Conservation (phyloP, 2,113 vertebrate species). For the Empidonax alnorum region DNA sequence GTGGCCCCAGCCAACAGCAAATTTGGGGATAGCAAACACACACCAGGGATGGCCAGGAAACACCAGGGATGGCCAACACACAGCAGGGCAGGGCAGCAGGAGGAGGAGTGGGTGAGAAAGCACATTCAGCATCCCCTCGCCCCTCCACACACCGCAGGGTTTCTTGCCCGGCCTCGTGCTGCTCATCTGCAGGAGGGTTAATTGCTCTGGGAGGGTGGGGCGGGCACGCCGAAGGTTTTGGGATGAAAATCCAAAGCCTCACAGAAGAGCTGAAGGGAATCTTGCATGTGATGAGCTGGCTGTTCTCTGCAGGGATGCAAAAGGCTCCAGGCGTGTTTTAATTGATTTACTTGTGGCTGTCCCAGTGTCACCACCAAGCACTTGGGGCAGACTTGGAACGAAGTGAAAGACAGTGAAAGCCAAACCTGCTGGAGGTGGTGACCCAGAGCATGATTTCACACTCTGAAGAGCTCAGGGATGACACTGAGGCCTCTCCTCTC, state of each 20-base stretch:
- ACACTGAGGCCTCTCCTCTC: not conserved
- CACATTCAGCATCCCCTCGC: not conserved
- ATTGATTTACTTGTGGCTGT: not conserved
- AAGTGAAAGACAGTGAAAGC: not conserved
- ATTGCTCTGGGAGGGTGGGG: not conserved
- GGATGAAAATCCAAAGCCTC: not conserved
- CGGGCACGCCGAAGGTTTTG: fast-evolving
- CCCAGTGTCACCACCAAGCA: not conserved
- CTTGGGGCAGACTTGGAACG: not conserved
- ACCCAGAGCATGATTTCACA: not conserved
- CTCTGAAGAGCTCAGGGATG: not conserved
- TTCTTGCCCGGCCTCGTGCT: not conserved
- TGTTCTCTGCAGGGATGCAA: not conserved
- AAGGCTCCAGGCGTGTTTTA: not conserved
- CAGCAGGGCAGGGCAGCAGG: fast-evolving
- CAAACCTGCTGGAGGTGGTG: not conserved
- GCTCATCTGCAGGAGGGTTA: not conserved
- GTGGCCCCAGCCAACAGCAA: not conserved
- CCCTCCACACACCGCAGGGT: not conserved
- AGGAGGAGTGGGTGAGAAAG: not conserved
- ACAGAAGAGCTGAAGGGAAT: not conserved
- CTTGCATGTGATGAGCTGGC: not conserved
- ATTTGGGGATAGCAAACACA: not conserved
- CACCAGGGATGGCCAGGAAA: not conserved
- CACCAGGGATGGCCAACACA: fast-evolving